Base-by-base conservation (phyloP, 2,797 vertebrate genomes). In the Acrossocheilus wenchowensis region DNA sequence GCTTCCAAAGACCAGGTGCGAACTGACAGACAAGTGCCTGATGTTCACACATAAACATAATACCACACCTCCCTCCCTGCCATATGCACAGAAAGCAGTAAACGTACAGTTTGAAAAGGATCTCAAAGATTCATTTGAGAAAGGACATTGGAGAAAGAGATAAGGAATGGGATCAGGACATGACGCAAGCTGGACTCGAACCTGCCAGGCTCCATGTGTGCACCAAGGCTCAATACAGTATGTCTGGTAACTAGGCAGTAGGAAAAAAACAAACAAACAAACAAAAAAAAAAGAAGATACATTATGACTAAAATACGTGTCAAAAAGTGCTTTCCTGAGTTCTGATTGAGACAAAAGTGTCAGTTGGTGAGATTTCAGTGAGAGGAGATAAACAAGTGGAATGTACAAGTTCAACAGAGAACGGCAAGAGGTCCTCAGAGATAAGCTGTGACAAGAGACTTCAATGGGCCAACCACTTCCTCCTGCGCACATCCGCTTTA, bases 391-490 rank as follows among this genome's bases (percentile, higher is more conserved):
- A 81, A 81, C 23, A 80, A 39, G 41, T 60, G 84, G 74, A 85
- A 78, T 78, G 86, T 52, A 57, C 50, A 78, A 83, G 66, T 78
- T 75, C 73, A 86, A 85, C 73, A 85, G 52, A 87, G 86, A 83
- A 81, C 6, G 82, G 17, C 8, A 36, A 48, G 62, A 84, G 85
- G 81, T 87, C 62, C 80, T 82, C 79, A 87, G 64, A 87, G 86
- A 92, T 88, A 90, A 89, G 82, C 84, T 71, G 77, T 88, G 88
- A 86, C 81, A 87, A 57, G 82, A 85, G 87, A 88, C 82, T 88
- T 90, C 87, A 91, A 91, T 90, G 82, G 80, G 87, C 73, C 80
- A 83, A 92, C 92, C 91, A 90, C 92, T 89, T 92, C 91, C 92
- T 85, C 83, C 87, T 90, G 82, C 88, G 82, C 81, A 88, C 88